Evolutionary conservation across 2,797 vertebrate species (phyloP), one percentile per base, ranked within the genome.

Genomic region (Catharus ustulatus): DNA sequence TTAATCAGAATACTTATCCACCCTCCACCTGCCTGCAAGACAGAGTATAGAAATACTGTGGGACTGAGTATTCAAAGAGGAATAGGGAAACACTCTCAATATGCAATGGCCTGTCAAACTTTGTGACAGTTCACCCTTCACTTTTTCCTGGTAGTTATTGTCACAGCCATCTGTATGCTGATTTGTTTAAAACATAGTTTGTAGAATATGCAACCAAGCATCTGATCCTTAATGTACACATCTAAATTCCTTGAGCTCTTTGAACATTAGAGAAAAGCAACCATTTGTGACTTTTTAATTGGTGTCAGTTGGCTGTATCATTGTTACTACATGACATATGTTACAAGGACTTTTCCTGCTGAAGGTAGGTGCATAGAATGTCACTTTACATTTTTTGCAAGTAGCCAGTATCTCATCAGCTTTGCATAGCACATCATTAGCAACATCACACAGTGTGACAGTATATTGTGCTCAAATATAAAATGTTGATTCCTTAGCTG

Each of bases 231-330:
- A 96, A 97, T 82, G 91, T 94, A 95, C 90, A 94, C 80, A 94
- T 92, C 80, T 87, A 92, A 82, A 93, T 94, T 94, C 89, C 92
- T 88, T 63, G 83, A 96, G 80, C 62, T 84, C 84, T 94, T 72
- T 92, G 51, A 96, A 93, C 91, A 89, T 90, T 94, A 92, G 75
- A 94, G 86, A 91, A 95, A 87, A 94, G 93, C 94, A 97, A 85
- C 85, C 94, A 95, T 74, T 91, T 97, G 94, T 96, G 96, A 96
- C 90, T 94, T 97, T 96, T 97, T 97, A 97, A 97, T 97, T 96
- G 96, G 90, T 92, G 93, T 91, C 95, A 96, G 92, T 93, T 93
- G 89, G 61, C 72, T 96, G 83, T 93, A 89, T 95, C 95, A 96
- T 95, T 92, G 94, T 93, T 95, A 91, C 82, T 94, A 91, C 87